These are phyloP conservation scores for Solenodon paradoxus DNA, from an alignment of 2,113 vertebrate species.

Conservation along the genomic window DNA sequence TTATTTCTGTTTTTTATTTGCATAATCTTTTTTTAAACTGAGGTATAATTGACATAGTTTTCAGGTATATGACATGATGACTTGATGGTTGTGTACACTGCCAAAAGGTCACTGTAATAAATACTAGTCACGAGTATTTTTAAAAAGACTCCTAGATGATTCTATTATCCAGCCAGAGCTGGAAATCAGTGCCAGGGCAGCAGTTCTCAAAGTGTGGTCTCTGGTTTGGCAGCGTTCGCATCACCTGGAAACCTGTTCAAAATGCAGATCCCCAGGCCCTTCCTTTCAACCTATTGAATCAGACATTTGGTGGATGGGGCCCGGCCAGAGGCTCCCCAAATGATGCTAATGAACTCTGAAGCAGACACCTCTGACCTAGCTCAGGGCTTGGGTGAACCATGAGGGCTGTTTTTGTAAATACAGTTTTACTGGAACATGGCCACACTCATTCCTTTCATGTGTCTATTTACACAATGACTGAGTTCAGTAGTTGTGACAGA, in stretches of 20 bases:
- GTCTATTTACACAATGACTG: neutral
- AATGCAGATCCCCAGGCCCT: neutral
- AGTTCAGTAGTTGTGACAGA: neutral
- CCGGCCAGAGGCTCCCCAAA: neutral
- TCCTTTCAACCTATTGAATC: neutral
- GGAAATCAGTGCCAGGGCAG: neutral
- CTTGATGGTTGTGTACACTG: too few species aligned
- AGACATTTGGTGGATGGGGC: neutral
- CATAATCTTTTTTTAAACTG: too few species aligned
- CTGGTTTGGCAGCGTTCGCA: too few species aligned
- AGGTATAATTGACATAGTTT: too few species aligned
- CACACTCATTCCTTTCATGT: neutral
- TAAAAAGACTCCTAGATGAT: neutral
- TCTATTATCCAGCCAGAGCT: neutral
- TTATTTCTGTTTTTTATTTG: too few species aligned
- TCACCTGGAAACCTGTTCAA: neutral
- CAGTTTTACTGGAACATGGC: neutral
- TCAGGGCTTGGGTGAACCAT: neutral
- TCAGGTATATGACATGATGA: too few species aligned
- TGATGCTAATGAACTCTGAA: neutral
- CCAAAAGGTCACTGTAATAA: too few species aligned
- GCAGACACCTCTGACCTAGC: neutral
- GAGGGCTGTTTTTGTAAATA: neutral
- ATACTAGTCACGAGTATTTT: too few species aligned
- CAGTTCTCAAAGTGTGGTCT: neutral